These are phyloP conservation scores for Ispidina lecontei DNA, from an alignment of 2,797 vertebrate genomes.

Conservation along the genomic window DNA sequence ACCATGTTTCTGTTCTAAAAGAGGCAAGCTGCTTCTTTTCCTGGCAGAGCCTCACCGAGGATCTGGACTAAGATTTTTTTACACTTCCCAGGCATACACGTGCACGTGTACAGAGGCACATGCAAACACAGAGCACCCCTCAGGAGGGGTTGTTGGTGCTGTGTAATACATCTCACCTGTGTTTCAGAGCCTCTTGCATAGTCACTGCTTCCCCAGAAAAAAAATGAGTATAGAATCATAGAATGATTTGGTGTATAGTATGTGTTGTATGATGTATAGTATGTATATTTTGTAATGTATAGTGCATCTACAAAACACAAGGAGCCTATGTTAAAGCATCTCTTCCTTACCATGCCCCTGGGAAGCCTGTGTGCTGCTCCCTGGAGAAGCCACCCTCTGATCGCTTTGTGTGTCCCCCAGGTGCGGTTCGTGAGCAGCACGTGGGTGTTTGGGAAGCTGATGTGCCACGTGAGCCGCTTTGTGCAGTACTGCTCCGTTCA, in stretches of 20 bases:
- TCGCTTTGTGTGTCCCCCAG: conserved; percentile 34
- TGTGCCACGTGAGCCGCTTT: conserved; percentile 84
- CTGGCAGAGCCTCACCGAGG: background rate
- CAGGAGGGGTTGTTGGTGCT: background rate
- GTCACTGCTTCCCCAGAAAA: background rate
- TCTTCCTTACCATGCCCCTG: background rate
- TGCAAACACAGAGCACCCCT: background rate
- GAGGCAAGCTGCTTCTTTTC: background rate
- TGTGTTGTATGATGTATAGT: no score
- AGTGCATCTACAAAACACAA: background rate
- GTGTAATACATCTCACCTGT: background rate
- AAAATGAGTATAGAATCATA: no score
- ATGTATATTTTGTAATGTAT: no score
- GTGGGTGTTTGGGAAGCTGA: conserved; percentile 82
- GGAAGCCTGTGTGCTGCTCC: background rate
- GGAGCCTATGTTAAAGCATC: background rate
- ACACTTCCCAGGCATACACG: fast-evolving
- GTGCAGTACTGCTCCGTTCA: conserved; percentile 85
- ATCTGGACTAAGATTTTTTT: background rate
- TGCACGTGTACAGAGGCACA: background rate
- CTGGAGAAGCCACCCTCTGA: background rate
- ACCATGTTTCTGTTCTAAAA: background rate
- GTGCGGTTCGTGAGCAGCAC: conserved; percentile 83
- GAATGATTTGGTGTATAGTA: no score
- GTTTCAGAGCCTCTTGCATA: background rate